phyloP scores from a whole-genome alignment of 1,140 invertebrate genomes.

The Eumaeus atala region DNA sequence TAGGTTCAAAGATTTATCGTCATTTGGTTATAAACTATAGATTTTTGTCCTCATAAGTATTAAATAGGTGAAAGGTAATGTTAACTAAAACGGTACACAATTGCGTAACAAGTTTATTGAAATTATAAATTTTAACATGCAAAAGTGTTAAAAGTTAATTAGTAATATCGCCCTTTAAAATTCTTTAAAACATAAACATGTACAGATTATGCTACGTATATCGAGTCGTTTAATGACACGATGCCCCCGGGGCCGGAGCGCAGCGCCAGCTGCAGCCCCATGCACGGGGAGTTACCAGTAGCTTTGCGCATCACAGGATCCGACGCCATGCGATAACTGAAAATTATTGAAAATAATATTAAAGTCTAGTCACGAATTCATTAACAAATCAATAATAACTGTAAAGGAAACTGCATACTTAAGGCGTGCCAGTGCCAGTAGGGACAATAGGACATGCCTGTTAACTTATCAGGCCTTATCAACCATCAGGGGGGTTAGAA shows the following conservation, averaged over 20 bases:
- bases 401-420: too few relatives aligned
- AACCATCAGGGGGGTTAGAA: too few relatives aligned
- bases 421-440: too few relatives aligned
- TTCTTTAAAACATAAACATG: background rate
- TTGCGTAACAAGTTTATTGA: background rate
- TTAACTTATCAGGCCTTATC: too few relatives aligned
- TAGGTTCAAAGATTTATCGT: too few relatives aligned
- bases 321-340: conserved; percentile 46
- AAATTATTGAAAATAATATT: conserved; percentile 10
- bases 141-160: conserved; percentile 6
- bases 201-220: conserved; percentile 52
- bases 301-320: conserved; percentile 33
- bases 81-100: background rate
- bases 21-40: too few relatives aligned
- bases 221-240: conserved; percentile 46
- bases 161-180: too few relatives aligned
- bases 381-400: background rate
- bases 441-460: too few relatives aligned
- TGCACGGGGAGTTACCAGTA: conserved; percentile 41
- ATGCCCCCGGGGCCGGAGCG: conserved; percentile 40
- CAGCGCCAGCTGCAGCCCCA: conserved; percentile 62
- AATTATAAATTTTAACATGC: conserved; percentile 3
- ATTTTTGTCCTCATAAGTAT: too few relatives aligned
- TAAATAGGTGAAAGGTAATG: too few relatives aligned
- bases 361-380: too few relatives aligned